Percentiles rank a stretch among this genome's conserved stretches.
These are phyloP conservation scores for Phoebastria nigripes DNA, from an alignment of 2,797 vertebrate species.

Conservation along the genomic window DNA sequence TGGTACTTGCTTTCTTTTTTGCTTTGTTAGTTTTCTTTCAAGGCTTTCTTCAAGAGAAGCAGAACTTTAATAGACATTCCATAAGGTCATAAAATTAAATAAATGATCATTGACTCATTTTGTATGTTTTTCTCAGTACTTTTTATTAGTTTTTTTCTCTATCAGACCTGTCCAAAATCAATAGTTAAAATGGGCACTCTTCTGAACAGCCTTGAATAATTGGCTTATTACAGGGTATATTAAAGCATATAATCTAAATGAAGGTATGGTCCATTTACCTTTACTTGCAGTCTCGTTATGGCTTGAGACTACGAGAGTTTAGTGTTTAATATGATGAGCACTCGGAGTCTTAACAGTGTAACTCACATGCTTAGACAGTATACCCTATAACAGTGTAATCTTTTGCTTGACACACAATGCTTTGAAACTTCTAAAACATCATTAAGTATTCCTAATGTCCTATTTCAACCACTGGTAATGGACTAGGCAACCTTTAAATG, in stretches of 20 bases:
- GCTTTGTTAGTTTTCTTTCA: not conserved
- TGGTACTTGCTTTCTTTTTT: not conserved
- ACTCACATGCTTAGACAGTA: not conserved
- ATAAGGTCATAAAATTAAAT: not conserved
- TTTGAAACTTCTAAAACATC: not conserved
- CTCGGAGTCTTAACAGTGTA: not conserved
- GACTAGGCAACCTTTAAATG: not conserved
- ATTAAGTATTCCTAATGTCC: not conserved
- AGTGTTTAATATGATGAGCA: not conserved
- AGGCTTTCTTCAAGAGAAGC: not conserved
- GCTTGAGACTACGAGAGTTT: not conserved
- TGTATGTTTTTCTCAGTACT: not conserved
- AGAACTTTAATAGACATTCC: not conserved
- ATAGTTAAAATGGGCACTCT: not conserved
- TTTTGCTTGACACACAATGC: not conserved
- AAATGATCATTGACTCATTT: not conserved
- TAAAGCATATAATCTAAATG: slow-evolving; percentile 45
- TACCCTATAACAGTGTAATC: not conserved
- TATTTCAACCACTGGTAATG: not conserved
- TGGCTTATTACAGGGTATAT: slow-evolving; percentile 23
- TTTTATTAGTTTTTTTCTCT: not conserved
- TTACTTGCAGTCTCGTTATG: not conserved
- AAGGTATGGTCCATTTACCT: slow-evolving; percentile 42
- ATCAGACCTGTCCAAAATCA: not conserved
- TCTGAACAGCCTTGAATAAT: slow-evolving; percentile 24